Conservation (phyloP, 2,888 invertebrate genomes). For the Rhopalosiphum nymphaeae region DNA sequence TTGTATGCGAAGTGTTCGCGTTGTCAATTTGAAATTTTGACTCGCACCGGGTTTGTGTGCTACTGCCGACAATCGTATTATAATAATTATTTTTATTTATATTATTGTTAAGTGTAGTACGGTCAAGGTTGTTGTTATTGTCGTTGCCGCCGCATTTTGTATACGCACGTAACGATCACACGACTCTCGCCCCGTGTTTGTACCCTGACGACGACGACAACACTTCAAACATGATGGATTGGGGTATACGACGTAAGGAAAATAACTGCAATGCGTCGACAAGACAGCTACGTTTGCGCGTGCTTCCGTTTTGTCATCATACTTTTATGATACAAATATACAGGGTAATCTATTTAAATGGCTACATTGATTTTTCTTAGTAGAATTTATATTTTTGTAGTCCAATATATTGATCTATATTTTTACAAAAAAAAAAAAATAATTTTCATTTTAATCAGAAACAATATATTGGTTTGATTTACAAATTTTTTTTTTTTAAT, state of each 20-base stretch:
- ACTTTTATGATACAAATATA: neutral
- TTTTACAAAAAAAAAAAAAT: neutral
- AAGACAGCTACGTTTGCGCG: neutral
- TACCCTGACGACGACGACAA: constrained; percentile 35
- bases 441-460: neutral
- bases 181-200: neutral
- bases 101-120: neutral
- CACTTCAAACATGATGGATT: constrained; percentile 77
- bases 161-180: constrained; percentile 4
- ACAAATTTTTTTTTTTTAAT: neutral
- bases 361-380: neutral
- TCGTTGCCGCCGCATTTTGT: neutral
- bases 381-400: neutral
- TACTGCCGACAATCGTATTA: neutral
- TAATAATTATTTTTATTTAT: constrained; percentile 8
- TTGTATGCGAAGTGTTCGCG: neutral
- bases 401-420: neutral
- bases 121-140: constrained; percentile 28
- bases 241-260: constrained; percentile 81
- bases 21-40: neutral
- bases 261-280: constrained; percentile 24
- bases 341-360: neutral
- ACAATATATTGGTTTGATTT: neutral
- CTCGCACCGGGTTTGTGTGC: neutral
- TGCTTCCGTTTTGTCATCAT: constrained; percentile 12